These are phyloP conservation scores for Standfussiana lucernea DNA, from an alignment of 2,888 invertebrate species.

Conservation along the genomic window DNA sequence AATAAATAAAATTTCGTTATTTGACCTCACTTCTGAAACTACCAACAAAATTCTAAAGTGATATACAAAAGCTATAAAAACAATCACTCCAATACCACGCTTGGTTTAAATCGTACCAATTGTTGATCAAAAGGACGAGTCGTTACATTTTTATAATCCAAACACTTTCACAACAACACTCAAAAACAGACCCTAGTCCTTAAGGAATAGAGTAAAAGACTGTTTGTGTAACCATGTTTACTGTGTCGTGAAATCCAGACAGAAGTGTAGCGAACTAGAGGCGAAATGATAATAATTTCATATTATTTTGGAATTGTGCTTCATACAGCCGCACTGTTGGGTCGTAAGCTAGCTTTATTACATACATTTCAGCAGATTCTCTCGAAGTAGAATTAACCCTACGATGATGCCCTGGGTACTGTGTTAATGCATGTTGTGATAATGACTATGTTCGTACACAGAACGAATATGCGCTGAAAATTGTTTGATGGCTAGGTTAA, in stretches of 20 bases:
- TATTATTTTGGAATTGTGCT: constrained; percentile 71
- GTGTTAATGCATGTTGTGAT: constrained; percentile 59
- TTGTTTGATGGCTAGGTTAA: constrained; percentile 50
- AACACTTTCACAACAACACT: constrained; percentile 24
- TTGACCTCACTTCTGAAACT: not conserved
- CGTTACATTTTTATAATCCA: constrained; percentile 64
- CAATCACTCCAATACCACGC: constrained; percentile 57
- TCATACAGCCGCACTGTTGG: constrained; percentile 61
- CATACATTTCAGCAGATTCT: constrained; percentile 69
- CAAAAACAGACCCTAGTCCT: constrained; percentile 35
- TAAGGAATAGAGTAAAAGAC: constrained; percentile 39
- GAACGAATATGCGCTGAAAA: constrained; percentile 49
- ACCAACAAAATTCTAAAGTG: constrained; percentile 42
- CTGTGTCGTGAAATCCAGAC: constrained; percentile 67
- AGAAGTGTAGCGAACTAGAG: constrained; percentile 61
- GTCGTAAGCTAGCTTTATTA: constrained; percentile 70
- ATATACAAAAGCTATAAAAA: constrained; percentile 53
- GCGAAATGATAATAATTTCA: constrained; percentile 70
- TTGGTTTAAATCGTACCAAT: constrained; percentile 61
- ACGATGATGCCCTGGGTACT: constrained; percentile 61
- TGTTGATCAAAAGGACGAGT: constrained; percentile 63
- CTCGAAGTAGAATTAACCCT: constrained; percentile 67
- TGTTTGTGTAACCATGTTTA: constrained; percentile 44
- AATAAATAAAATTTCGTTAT: constrained; percentile 4
- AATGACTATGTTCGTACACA: constrained; percentile 53